Base-by-base conservation (phyloP, 2,888 invertebrate genomes). In the Drosophila mettleri region DNA sequence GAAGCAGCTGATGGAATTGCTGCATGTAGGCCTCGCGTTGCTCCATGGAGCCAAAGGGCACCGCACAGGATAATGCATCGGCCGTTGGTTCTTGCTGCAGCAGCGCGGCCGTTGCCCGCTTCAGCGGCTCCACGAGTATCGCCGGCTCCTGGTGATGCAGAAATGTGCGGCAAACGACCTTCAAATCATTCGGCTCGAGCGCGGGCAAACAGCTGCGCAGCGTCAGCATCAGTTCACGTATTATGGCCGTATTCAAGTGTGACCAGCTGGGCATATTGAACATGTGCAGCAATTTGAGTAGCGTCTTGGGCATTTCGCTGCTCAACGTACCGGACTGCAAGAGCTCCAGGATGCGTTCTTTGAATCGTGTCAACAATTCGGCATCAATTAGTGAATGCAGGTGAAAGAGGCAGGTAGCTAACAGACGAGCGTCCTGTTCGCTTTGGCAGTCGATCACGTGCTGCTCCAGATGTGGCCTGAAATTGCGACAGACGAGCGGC, bases 61-160 rank as follows among this genome's bases (percentile, higher is more conserved):
- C 91, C 18, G 93, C 81, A 65, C 92, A 92, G 1, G 93, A 88
- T 20, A 94, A 88, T 8, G 93, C 78, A 68, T 93, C 93, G 0
- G 93, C 85, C 0, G 92, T 91, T 52, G 91, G 91, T 33, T 91
- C 75, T 0, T 38, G 36, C 24, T 43, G 20, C 10, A 90, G 34
- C 39, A 92, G 83, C 61, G 91, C 89, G 46, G 92, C 91, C 0
- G 93, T 91, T 31, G 90, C 90, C 52, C 91, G 76, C 45, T 93
- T 92, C 0, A 94, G 87, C 33, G 92, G 91, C 43, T 90, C 91
- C 2, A 93, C 78, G 3, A 94, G 73, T 3, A 88, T 82, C 2
- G 93, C 93, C 2, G 94, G 94, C 80, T 94, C 94, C 63, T 93
- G 86, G 65, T 93, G 93, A 61, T 90, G 93, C 83, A 93, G 91